Percentiles rank a stretch among this genome's conserved stretches.
Evolutionary conservation across 2,888 invertebrate species (phyloP).

Genomic region (Tanaodytes sp.): DNA sequence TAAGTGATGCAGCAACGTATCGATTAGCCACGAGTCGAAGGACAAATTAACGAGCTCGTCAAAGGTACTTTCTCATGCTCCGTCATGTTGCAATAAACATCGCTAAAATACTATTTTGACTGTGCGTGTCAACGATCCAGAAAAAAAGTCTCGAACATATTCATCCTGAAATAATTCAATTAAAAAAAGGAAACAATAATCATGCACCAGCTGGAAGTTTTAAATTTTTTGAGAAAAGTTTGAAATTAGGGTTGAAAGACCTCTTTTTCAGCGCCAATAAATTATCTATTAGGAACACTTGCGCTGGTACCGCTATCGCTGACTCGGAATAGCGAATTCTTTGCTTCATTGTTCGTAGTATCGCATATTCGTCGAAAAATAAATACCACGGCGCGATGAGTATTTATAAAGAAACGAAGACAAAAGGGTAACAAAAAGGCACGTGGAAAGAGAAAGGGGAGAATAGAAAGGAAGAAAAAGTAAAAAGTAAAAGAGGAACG

Average conservation of each 20-base stretch:
- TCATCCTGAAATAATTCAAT: too few relatives aligned
- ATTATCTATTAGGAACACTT: slow-evolving; percentile 31
- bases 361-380: slow-evolving; percentile 44
- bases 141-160: too few relatives aligned
- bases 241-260: slow-evolving; percentile 1
- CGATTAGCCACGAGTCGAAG: slow-evolving; percentile 53
- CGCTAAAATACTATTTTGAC: slow-evolving; percentile 5
- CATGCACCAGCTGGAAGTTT: too few relatives aligned
- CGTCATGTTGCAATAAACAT: slow-evolving; percentile 35
- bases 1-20: slow-evolving; percentile 54
- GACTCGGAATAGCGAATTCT: slow-evolving; percentile 34
- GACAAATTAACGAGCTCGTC: slow-evolving; percentile 51
- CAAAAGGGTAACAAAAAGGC: slow-evolving; percentile 40
- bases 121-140: slow-evolving; percentile 18
- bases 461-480: slow-evolving; percentile 33
- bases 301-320: slow-evolving; percentile 19
- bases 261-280: slow-evolving; percentile 7
- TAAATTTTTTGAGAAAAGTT: background rate
- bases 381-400: slow-evolving; percentile 36
- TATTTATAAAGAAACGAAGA: slow-evolving; percentile 47
- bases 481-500: slow-evolving; percentile 31
- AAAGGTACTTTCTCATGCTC: slow-evolving; percentile 45
- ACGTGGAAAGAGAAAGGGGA: too few relatives aligned
- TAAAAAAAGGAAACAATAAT: too few relatives aligned
- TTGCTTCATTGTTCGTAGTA: slow-evolving; percentile 38